Evolutionary conservation across 30 jellyfish, hydroid and myxozoan genomes (phyloP).

Genomic region (Cassiopea andromeda): DNA sequence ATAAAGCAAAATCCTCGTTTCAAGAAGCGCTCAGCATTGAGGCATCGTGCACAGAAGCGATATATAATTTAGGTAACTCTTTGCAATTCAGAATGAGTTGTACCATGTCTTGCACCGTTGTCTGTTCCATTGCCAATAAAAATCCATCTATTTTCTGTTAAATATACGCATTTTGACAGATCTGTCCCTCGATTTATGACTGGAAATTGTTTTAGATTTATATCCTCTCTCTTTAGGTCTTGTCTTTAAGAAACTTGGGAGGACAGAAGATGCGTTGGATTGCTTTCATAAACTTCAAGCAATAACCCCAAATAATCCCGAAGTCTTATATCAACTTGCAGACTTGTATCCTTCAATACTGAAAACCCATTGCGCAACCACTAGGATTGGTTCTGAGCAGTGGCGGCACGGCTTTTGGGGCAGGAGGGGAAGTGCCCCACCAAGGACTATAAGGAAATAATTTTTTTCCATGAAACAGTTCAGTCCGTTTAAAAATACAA

Average conservation of each 20-base stretch:
- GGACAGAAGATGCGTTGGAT: conserved; percentile 89
- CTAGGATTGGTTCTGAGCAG: too few species aligned
- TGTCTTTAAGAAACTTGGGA: conserved; percentile 76
- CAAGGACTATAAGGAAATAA: too few species aligned
- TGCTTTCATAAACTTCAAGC: conserved; percentile 95
- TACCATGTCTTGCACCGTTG: too few species aligned
- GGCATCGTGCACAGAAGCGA: conserved; percentile 98
- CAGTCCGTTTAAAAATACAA: too few species aligned
- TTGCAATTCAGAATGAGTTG: background rate
- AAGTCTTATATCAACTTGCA: conserved; percentile 91
- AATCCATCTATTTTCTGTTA: too few species aligned
- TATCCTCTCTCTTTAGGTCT: conserved; percentile 61
- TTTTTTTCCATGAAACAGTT: too few species aligned
- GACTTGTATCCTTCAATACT: conserved; percentile 81
- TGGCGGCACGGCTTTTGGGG: too few species aligned
- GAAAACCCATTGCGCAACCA: background rate
- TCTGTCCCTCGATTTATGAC: too few species aligned
- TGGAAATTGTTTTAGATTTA: too few species aligned
- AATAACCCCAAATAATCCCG: conserved; percentile 84
- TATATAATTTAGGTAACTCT: conserved; percentile 85
- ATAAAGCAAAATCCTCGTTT: conserved; percentile 81
- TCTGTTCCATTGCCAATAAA: too few species aligned
- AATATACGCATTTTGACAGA: too few species aligned
- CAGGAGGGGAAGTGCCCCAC: too few species aligned
- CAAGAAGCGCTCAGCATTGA: conserved; percentile 93